Base-by-base conservation (phyloP, 2,797 vertebrate genomes). In the Pipistrellus pygmaeus region DNA sequence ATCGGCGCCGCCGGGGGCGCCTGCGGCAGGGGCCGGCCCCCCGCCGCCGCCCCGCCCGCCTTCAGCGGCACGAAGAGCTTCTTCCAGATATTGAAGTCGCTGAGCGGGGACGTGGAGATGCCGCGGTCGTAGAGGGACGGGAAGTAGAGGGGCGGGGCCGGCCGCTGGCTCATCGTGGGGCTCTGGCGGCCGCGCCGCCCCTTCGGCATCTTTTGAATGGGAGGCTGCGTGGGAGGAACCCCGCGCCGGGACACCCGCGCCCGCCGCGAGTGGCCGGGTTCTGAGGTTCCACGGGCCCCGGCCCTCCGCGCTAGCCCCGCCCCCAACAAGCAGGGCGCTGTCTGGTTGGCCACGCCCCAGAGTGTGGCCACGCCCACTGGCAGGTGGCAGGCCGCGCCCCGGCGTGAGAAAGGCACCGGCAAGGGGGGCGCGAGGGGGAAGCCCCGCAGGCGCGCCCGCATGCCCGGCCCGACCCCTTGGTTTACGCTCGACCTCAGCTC, bases 61-160 rank as follows among this genome's bases (percentile, higher is more conserved):
- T 92, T 93, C 27, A 94, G 64, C 1, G 97, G 96, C 46, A 96
- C 95, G 13, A 97, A 97, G 51, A 96, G 95, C 82, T 96, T 85
- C 90, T 93, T 81, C 88, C 91, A 97, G 71, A 97, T 96, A 88
- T 95, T 95, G 11, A 97, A 94, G 57, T 96, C 96, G 27, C 93
- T 93, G 57, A 95, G 94, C 23, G 96, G 92, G 1, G 96, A 96
- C 38, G 91, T 76, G 46, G 97, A 91, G 84, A 96, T 80, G 9
- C 96, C 73, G 60, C 96, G 41, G 92, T 98, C 98, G 88, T 98
- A 98, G 89, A 98, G 97, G 15, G 97, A 98, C 1, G 98, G 98
- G 93, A 98, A 98, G 57, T 96, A 98, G 15, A 96, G 94, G 5
- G 97, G 98, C 27, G 94, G 95, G 20, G 93, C 90, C n/a, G 97